Conservation (phyloP, 53 echinoderm and acorn worm species). For the Stichopus horrens region DNA sequence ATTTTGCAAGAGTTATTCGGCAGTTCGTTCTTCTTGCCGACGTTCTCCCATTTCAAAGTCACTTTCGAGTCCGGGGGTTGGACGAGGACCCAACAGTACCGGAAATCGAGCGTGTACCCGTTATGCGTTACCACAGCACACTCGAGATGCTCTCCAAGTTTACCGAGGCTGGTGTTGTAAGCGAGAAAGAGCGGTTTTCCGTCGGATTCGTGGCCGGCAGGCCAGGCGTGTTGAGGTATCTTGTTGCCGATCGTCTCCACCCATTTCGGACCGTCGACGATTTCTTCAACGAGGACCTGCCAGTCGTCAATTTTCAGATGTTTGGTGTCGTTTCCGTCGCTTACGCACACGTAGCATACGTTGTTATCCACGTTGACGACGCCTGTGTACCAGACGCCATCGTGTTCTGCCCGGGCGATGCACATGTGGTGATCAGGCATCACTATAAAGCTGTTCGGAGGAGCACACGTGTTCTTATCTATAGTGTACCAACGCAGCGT, state of each 20-base stretch:
- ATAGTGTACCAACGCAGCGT: slow-evolving; percentile 13
- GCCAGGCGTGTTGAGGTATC: slow-evolving; percentile 42
- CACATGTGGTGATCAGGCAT: slow-evolving; percentile 35
- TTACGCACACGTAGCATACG: slow-evolving; percentile 27
- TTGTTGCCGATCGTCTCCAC: slow-evolving; percentile 39
- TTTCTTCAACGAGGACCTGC: slow-evolving; percentile 38
- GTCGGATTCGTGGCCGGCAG: slow-evolving; percentile 27
- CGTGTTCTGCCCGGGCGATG: slow-evolving; percentile 17
- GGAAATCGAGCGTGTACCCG: slow-evolving; percentile 21
- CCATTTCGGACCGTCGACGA: slow-evolving; percentile 22
- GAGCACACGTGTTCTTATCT: slow-evolving; percentile 35
- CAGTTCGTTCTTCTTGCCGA: slow-evolving; percentile 24
- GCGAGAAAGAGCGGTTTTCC: slow-evolving; percentile 30
- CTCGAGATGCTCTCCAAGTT: slow-evolving; percentile 12
- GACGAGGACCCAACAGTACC: slow-evolving; percentile 16
- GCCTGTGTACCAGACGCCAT: neutral
- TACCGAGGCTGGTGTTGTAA: slow-evolving; percentile 36
- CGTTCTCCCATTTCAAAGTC: slow-evolving; percentile 24
- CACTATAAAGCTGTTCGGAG: slow-evolving; percentile 38
- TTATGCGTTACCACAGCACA: slow-evolving; percentile 19
- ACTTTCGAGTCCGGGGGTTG: slow-evolving; percentile 39
- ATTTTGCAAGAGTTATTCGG: slow-evolving; percentile 16
- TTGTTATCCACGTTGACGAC: slow-evolving; percentile 38
- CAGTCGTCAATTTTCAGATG: slow-evolving; percentile 28
- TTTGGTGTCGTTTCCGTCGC: slow-evolving; percentile 27